These are phyloP conservation scores for Saccostrea echinata DNA, from an alignment of 1,140 invertebrate species.

Conservation along the genomic window DNA sequence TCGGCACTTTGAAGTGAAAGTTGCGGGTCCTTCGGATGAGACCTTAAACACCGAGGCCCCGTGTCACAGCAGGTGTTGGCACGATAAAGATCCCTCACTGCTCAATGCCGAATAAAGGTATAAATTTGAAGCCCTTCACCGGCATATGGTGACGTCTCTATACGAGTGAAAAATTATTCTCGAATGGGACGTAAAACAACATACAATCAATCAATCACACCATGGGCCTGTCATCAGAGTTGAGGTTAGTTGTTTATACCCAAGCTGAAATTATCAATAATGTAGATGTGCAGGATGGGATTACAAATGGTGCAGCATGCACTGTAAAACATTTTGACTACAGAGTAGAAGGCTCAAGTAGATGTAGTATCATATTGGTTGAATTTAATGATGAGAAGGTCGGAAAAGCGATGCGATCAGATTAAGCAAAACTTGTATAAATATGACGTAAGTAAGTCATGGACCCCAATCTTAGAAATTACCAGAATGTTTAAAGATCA, in stretches of 20 bases:
- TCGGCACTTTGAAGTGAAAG: no score
- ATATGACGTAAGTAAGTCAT: constrained; percentile 31
- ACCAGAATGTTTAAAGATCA: constrained; percentile 40
- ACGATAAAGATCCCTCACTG: no score
- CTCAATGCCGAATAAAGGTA: no score
- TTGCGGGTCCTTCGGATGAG: no score
- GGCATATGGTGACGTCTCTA: no score
- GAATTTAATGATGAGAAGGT: constrained; percentile 47
- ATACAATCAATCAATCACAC: no score
- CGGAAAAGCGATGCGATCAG: constrained; percentile 40
- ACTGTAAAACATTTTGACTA: constrained; percentile 53
- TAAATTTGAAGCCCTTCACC: no score
- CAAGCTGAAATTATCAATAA: constrained; percentile 45
- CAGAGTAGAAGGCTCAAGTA: constrained; percentile 11
- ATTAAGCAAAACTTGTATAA: constrained; percentile 55
- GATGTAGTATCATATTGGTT: constrained; percentile 59
- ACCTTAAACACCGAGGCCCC: no score
- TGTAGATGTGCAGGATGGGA: constrained; percentile 56
- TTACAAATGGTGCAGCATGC: constrained; percentile 62
- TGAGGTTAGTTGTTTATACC: neutral
- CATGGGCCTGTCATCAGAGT: neutral
- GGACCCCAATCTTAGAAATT: constrained; percentile 60
- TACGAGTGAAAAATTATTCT: no score
- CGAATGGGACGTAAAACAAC: no score
- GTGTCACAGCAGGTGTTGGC: no score